Evolutionary conservation across 2,797 vertebrate species (phyloP).

Genomic region (Pseudomugil gertrudae): DNA sequence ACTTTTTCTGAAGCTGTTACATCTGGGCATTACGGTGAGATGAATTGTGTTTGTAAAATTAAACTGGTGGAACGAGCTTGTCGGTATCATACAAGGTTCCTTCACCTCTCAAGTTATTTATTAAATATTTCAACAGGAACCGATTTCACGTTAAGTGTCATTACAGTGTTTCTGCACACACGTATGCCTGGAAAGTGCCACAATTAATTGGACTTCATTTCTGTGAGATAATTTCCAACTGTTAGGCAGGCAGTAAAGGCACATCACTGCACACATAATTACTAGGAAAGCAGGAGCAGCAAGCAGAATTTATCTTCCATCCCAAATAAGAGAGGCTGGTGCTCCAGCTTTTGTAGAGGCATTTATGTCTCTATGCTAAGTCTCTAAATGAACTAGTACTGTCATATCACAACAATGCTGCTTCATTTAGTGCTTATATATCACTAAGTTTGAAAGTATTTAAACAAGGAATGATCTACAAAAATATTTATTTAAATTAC

Average conservation of each 20-base stretch:
- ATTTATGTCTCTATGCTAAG: conserved; percentile 63
- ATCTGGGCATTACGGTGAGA: conserved; percentile 1
- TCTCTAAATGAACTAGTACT: conserved; percentile 69
- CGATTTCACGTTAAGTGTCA: conserved; percentile 83
- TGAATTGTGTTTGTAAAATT: background rate
- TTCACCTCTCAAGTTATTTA: conserved; percentile 69
- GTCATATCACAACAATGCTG: conserved; percentile 50
- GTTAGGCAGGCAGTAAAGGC: conserved; percentile 84
- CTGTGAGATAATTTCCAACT: conserved; percentile 84
- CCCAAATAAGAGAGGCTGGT: conserved; percentile 73
- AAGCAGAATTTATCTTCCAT: conserved; percentile 80
- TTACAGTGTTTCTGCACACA: conserved; percentile 77
- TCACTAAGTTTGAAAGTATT: conserved; percentile 38
- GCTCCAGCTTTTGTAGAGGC: conserved; percentile 72
- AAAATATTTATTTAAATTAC: conserved; percentile 30
- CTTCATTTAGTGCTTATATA: conserved; percentile 54
- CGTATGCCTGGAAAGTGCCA: conserved; percentile 77
- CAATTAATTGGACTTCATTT: conserved; percentile 87
- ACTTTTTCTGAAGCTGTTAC: background rate
- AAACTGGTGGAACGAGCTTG: conserved; percentile 31
- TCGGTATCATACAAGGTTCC: conserved; percentile 64
- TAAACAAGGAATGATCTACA: conserved; percentile 41
- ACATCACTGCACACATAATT: conserved; percentile 83
- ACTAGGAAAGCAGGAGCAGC: conserved; percentile 75
- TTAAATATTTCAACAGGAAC: conserved; percentile 77